Base-by-base conservation (phyloP, 2,113 vertebrate species). In the Otis tarda region DNA sequence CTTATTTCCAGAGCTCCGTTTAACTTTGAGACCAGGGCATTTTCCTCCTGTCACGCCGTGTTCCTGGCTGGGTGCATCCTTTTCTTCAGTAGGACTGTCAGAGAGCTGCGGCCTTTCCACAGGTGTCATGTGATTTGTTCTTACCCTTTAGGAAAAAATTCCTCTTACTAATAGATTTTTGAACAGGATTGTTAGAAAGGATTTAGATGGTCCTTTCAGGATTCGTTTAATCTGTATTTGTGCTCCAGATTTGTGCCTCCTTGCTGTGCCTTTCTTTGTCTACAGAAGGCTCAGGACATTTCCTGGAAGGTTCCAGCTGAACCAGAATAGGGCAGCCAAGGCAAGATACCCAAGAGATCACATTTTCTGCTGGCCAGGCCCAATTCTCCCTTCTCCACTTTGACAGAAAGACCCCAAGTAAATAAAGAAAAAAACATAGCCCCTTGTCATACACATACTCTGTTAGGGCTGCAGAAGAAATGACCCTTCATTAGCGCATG, bases 261-360 rank as follows among this genome's bases (percentile, higher is more conserved):
- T 59, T 64, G 43, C 61, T 24, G 31, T 37, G 52, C 78, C 24
- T 19, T 16, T 15, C 24, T 47, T 15, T 59, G 49, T 22, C 69
- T 81, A 22, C 20, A n/a, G 52, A 57, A 74, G 50, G 39, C 47
- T 89, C n/a, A 17, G 57, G 5, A 3, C 19, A 23, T 43, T 35
- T 10, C 18, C 20, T 14, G 17, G n/a, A 24, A 70, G 21, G 30
- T 43, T 83, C 55, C 30, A 45, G 49, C 35, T 24, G 49, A 73
- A 47, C 28, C 39, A 39, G 37, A 47, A 33, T 1, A 0, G 12
- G 37, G 10, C 24, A 86, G 37, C 71, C 25, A 24, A 31, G 56
- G 16, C 2, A 35, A 41, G 53, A 1, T 2, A 7, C 25, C 8
- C 4, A 5, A n/a, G 57, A 13, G 9, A 4, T 17, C 0, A 0